Evolutionary conservation across 2,797 vertebrate genomes (phyloP).

Genomic region (Macropodus opercularis): DNA sequence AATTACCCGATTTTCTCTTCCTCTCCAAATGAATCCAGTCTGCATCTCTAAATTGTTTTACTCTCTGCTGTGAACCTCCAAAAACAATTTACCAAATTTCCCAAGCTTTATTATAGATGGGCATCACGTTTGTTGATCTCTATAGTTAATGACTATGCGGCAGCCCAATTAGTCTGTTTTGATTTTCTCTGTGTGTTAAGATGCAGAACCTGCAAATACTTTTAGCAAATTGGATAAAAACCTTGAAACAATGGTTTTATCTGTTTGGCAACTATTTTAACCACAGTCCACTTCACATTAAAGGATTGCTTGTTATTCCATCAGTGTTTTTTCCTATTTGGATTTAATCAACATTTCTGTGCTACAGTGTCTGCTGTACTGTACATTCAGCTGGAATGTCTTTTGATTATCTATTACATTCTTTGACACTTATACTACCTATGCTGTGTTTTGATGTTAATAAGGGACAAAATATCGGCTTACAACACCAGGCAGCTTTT

Average conservation of each 20-base stretch:
- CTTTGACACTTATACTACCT: no score
- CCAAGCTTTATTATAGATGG: not conserved
- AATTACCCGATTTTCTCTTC: not conserved
- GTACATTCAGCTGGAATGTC: constrained; percentile 3
- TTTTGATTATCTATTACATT: no score
- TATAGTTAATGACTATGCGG: not conserved
- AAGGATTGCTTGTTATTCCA: not conserved
- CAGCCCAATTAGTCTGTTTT: not conserved
- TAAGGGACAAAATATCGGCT: no score
- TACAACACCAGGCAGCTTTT: no score
- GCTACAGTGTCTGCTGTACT: not conserved
- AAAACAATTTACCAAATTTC: not conserved
- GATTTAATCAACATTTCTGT: no score
- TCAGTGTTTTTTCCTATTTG: no score
- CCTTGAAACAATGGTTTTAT: not conserved
- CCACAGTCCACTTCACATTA: not conserved
- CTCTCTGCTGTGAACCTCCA: not conserved
- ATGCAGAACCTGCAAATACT: not conserved
- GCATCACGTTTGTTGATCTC: not conserved
- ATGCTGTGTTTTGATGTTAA: no score
- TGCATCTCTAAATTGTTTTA: not conserved
- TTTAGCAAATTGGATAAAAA: no score
- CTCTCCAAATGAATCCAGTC: not conserved
- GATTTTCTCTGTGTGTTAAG: not conserved
- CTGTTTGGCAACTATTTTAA: not conserved